Conservation (phyloP, 30 jellyfish, hydroid and myxozoan species). For the Haliclystus octoradiatus region DNA sequence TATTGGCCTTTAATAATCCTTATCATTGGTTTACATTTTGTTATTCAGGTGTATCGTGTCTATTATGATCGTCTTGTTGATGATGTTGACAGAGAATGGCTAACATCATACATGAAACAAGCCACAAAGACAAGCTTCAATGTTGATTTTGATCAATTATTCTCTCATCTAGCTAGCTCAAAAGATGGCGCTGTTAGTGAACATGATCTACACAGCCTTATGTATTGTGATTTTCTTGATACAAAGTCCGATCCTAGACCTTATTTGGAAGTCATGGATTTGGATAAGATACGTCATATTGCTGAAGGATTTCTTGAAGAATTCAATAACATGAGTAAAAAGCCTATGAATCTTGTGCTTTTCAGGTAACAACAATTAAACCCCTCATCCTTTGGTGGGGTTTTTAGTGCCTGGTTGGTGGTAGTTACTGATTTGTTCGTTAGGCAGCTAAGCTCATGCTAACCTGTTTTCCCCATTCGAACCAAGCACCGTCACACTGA, state of each 20-base stretch:
- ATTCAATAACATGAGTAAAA: slow-evolving; percentile 91
- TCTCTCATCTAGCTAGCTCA: slow-evolving; percentile 55
- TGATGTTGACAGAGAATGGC: slow-evolving; percentile 86
- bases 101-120: slow-evolving; percentile 59
- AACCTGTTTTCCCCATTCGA: too few relatives aligned
- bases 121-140: slow-evolving; percentile 34
- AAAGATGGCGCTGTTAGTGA: slow-evolving; percentile 57
- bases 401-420: too few relatives aligned
- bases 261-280: slow-evolving; percentile 70
- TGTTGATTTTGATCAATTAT: slow-evolving; percentile 55
- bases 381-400: too few relatives aligned
- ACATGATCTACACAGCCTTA: slow-evolving; percentile 73
- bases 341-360: slow-evolving; percentile 94
- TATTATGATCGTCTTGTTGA: slow-evolving; percentile 95
- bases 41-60: slow-evolving; percentile 78
- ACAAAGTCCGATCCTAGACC: slow-evolving; percentile 89
- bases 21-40: background rate
- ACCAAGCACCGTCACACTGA: too few relatives aligned
- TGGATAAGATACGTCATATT: slow-evolving; percentile 65
- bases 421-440: background rate
- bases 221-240: slow-evolving; percentile 95
- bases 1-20: too few relatives aligned
- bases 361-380: too few relatives aligned
- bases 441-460: too few relatives aligned
- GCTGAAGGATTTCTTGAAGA: slow-evolving; percentile 85